Evolutionary conservation across 2,113 vertebrate genomes (phyloP), one percentile per base, ranked within the genome.

Genomic region (Podarcis cretensis): DNA sequence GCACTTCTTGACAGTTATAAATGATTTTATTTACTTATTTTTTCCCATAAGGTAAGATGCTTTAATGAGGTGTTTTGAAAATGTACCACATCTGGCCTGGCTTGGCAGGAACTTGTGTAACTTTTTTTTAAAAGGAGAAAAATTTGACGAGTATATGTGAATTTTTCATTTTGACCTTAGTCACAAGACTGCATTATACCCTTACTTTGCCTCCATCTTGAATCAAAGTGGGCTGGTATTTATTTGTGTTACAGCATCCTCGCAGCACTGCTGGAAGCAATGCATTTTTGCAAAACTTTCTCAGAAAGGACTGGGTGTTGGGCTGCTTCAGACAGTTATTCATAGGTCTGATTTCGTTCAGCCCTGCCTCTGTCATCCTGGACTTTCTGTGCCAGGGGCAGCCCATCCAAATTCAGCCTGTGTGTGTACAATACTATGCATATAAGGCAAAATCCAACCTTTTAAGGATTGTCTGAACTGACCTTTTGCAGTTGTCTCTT

Each of bases 121-220:
- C 54, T 65, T 81, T 80, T 32, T 87, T 89, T 86, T 78, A 85
- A 23, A 96, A 96, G 96, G 95, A 95, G 94, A 32, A 93, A 93
- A 94, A 94, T 96, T 96, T 96, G 94, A 95, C 88, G 3, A 79
- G 54, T 73, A 71, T 80, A 40, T 63, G 59, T 63, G 13, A 63
- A 63, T 63, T 73, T 63, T 85, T 73, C 27, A 73, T 23, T 4
- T 21, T 27, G 65, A 85, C 27, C 35, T 87, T 81, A 74, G 9
- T 32, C n/a, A 87, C 27, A 57, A 87, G 48, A 78, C 54, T 87
- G 18, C 40, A 21, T 63, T 40, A 87, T 81, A 21, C 35, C 18
- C 59, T 75, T 87, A 13, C 43, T 59, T 27, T 59, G 14, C 3
- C n/a, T 35, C 18, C 81, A 27, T 43, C 18, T 63, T 87, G 76